These are phyloP conservation scores for Synergus itoensis DNA, from an alignment of 2,888 invertebrate genomes.

Conservation along the genomic window DNA sequence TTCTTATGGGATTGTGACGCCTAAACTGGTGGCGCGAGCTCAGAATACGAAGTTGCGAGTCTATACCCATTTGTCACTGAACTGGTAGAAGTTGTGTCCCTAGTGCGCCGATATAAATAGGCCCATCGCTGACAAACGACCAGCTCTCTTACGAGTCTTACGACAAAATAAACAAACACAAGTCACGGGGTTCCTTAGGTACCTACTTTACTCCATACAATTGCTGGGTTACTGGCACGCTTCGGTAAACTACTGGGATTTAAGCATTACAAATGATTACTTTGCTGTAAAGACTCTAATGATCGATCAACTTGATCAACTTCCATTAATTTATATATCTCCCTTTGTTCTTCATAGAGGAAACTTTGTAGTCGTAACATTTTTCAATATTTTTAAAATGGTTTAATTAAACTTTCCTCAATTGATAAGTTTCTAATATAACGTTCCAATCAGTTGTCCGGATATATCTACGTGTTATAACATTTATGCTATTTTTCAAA, in stretches of 20 bases:
- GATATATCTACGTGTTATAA: too few relatives aligned
- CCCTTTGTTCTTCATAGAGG: too few relatives aligned
- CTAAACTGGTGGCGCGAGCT: slow-evolving; percentile 54
- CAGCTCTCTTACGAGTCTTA: slow-evolving; percentile 56
- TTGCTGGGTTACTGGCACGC: slow-evolving; percentile 45
- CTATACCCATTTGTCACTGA: slow-evolving; percentile 71
- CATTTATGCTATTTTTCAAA: too few relatives aligned
- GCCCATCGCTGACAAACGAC: slow-evolving; percentile 72
- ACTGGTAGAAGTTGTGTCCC: slow-evolving; percentile 54
- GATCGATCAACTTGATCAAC: background rate
- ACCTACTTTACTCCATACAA: slow-evolving; percentile 36
- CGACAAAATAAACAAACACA: slow-evolving; percentile 72
- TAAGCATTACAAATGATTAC: background rate
- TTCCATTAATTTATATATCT: background rate
- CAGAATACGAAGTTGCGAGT: slow-evolving; percentile 61
- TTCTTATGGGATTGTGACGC: slow-evolving; percentile 35
- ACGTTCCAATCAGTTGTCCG: too few relatives aligned
- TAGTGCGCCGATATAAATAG: slow-evolving; percentile 71
- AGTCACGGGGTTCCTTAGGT: slow-evolving; percentile 47
- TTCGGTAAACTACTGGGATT: background rate
- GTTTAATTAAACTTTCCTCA: too few relatives aligned
- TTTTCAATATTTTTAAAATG: too few relatives aligned
- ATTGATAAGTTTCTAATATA: too few relatives aligned
- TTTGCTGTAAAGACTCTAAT: background rate
- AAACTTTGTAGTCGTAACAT: too few relatives aligned